Evolutionary conservation across 2,888 invertebrate species (phyloP), one percentile per base, ranked within the genome.

Genomic region (Pristionchus japonicus): DNA sequence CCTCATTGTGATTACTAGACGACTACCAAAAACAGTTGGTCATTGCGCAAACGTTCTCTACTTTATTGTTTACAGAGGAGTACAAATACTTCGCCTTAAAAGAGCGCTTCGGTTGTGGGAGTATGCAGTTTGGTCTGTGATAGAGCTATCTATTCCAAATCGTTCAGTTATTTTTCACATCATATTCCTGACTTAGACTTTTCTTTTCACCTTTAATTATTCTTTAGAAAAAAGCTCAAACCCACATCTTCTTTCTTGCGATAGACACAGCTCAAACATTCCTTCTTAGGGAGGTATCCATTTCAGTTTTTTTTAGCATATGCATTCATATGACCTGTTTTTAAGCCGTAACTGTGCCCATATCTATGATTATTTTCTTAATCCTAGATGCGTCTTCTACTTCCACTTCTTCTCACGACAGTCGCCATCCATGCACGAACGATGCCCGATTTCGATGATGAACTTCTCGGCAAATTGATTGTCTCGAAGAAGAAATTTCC

Each of bases 401-500:
- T 61, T 23, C 23, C 27, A n/a, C 9, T 61, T 4, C n/a, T 61
- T 11, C 1, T 7, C 27, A 9, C 11, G 6, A 27, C 61, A 9
- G 0, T 27, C 11, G 3, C 13, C 27, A 23, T 23, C 11, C 23
- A 11, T 2, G 61, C 7, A 11, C 3, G 52, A 52, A 52, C 52
- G 27, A 61, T 61, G n/a, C 61, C 61, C 61, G 61, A 61, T n/a
- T 61, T 61, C 27, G 61, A 61, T 27, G n/a, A 61, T 11, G n/a
- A n/a, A 27, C 61, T 61, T 11, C 61, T 61, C 23, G 61, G 61
- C 1, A n/a, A 61, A 27, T 11, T 61, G 3, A 11, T 61, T 27
- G 61, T 87, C 11, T 87, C 87, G 40, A 74, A 87, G 40, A 77
- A 40, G 40, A 87, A 87, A 70, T 87, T 87, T 34, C 87, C 87